Percentiles rank a stretch among this genome's conserved stretches.
phyloP scores from a whole-genome alignment of 2,797 vertebrate species.

The Choloepus didactylus region DNA sequence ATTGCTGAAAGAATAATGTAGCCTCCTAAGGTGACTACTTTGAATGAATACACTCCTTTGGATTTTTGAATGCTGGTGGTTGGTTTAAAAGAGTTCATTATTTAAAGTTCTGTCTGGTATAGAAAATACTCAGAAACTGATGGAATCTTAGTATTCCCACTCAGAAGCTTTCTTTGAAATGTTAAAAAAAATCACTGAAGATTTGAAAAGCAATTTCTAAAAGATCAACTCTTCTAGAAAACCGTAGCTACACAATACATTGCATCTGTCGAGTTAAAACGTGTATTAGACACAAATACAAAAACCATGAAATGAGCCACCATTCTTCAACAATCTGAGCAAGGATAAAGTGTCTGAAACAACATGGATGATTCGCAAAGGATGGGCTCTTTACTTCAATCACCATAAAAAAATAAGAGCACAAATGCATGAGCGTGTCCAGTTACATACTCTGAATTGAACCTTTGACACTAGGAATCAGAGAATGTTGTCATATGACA shows the following conservation, averaged over 20 bases:
- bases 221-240: conserved; percentile 74
- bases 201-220: conserved; percentile 75
- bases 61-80: neutral
- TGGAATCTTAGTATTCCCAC: conserved; percentile 16
- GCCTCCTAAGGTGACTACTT: neutral
- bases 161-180: conserved; percentile 54
- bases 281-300: neutral
- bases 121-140: neutral
- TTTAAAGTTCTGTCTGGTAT: neutral
- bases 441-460: too few relatives aligned
- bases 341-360: conserved; percentile 50
- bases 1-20: neutral
- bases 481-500: too few relatives aligned
- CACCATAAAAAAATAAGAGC: conserved; percentile 2
- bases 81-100: conserved; percentile 47
- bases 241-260: conserved; percentile 22
- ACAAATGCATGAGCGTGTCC: neutral
- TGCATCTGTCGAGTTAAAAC: conserved; percentile 66
- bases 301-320: conserved; percentile 61
- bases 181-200: conserved; percentile 85
- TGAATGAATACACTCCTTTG: neutral
- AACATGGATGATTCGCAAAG: conserved; percentile 11
- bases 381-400: conserved; percentile 38
- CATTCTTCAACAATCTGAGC: conserved; percentile 78
- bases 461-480: too few relatives aligned